Evolutionary conservation across 2,888 invertebrate species (phyloP), one percentile per base, ranked within the genome.

Genomic region (Ectobius pallidus): DNA sequence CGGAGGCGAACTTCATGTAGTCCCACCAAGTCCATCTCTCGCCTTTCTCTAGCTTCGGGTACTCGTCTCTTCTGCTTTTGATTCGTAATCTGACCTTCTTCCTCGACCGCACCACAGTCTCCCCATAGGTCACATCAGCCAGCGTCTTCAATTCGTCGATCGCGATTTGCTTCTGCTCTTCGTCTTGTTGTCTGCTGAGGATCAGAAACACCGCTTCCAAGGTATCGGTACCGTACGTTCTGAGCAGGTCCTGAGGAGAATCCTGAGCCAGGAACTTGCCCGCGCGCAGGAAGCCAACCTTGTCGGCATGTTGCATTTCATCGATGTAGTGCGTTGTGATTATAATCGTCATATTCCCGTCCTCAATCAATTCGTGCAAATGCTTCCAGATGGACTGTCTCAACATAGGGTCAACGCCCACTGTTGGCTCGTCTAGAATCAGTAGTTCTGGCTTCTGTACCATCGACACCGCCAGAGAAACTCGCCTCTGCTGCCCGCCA

Each of bases 341-440:
- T 77, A 94, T 94, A 69, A 93, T 92, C 18, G 94, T 94, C 55
- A 90, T 92, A 70, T 88, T 87, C 16, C 91, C 91, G 76, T 88
- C 90, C 80, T 89, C 91, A 0, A 92, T 91, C 46, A 94, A 90
- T 32, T 92, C 89, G 42, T 94, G 92, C 74, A 94, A 83, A 82
- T 94, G 92, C 81, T 93, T 92, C 94, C 94, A 94, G 78, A 94
- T 94, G 78, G 42, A 44, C 30, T 65, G 44, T 11, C 65, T 65
- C 16, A 65, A 44, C 11, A 96, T 88, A 0, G 96, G 96, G 85
- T 97, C 97, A 73, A 97, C 86, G 0, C 96, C 97, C n/a, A 96
- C 96, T 0, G 96, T 97, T 0, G 96, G 96, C 81, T 97, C 97
- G 80, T 97, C 97, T 78, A 97, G 83, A 74, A 97, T 95, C 32